phyloP scores from a whole-genome alignment of 1,140 invertebrate genomes.

The Apis laboriosa region DNA sequence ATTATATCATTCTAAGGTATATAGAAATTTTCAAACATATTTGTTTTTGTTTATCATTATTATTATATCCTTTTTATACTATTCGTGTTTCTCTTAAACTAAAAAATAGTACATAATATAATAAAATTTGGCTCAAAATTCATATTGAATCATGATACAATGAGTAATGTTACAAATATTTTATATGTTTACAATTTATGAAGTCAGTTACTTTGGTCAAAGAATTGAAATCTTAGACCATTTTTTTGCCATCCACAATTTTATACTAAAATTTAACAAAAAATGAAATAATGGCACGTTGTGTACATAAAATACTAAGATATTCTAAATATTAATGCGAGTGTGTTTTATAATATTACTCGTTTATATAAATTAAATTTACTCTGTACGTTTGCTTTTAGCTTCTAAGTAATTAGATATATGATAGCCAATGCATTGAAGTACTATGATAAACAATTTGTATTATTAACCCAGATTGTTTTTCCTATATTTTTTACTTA shows the following conservation, averaged over 20 bases:
- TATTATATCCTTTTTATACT: constrained; percentile 41
- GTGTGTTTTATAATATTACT: constrained; percentile 42
- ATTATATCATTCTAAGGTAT: constrained; percentile 26
- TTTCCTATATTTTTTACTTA: constrained; percentile 19
- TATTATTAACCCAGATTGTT: not conserved
- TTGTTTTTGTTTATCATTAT: constrained; percentile 14
- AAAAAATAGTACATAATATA: not conserved
- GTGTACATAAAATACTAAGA: constrained; percentile 42
- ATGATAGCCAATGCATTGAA: constrained; percentile 38
- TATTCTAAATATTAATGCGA: constrained; percentile 41
- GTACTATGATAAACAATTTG: constrained; percentile 13
- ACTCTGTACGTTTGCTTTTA: constrained; percentile 46
- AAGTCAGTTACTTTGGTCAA: constrained; percentile 2
- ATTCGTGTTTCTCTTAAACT: constrained; percentile 27
- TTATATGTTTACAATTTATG: constrained; percentile 39
- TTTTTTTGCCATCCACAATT: constrained; percentile 39
- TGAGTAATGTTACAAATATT: constrained; percentile 45
- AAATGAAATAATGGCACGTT: constrained; percentile 16
- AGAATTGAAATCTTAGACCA: constrained; percentile 24
- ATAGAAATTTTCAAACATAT: constrained; percentile 13
- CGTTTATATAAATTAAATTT: constrained; percentile 49
- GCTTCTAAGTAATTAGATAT: constrained; percentile 30
- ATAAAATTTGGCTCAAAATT: constrained; percentile 37
- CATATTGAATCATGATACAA: constrained; percentile 22
- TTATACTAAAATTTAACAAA: constrained; percentile 28